Evolutionary conservation across 2,797 vertebrate genomes (phyloP), one percentile per base, ranked within the genome.

Genomic region (Anguilla obscura): DNA sequence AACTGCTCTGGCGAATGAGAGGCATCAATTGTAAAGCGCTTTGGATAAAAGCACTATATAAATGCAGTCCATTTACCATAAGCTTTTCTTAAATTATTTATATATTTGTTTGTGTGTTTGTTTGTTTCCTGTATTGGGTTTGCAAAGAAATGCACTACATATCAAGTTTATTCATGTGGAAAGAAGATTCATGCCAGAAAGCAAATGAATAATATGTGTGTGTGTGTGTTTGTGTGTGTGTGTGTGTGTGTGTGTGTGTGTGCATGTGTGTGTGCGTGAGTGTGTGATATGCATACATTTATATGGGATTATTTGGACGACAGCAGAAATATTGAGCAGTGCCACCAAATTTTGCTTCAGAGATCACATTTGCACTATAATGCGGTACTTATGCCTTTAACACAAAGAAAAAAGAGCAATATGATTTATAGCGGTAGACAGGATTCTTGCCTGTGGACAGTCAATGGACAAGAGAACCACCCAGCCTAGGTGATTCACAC

Each of bases 91-190:
- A 69, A 85, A 89, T 90, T 92, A 89, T 92, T 92, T 93, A 92
- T 95, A 92, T 92, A 93, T 93, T 90, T 89, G 3, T 4, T 16
- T 54, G 52, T 54, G 9, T 54, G 9, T 54, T 54, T 54, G 52
- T 54, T 10, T 54, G 52, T 84, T 60, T 88, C 86, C 89, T 89
- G 86, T 90, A 90, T 92, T 89, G 91, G 85, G 45, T 89, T 88
- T 86, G 89, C 91, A 92, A 85, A 94, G 50, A 92, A 94, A 92
- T 94, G 93, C 93, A 74, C 14, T 69, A 80, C 52, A 89, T 40
- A 63, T 88, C 21, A 56, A 90, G 86, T 33, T 54, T 83, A 84
- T 83, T 87, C 40, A 52, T 8, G 60, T 52, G 27, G 58, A 50
- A 71, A 52, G 87, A 58, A n/a, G 30, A 66, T 21, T 83, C 83